Evolutionary conservation across 2,113 vertebrate genomes (phyloP).

Genomic region (Sceloporus undulatus): DNA sequence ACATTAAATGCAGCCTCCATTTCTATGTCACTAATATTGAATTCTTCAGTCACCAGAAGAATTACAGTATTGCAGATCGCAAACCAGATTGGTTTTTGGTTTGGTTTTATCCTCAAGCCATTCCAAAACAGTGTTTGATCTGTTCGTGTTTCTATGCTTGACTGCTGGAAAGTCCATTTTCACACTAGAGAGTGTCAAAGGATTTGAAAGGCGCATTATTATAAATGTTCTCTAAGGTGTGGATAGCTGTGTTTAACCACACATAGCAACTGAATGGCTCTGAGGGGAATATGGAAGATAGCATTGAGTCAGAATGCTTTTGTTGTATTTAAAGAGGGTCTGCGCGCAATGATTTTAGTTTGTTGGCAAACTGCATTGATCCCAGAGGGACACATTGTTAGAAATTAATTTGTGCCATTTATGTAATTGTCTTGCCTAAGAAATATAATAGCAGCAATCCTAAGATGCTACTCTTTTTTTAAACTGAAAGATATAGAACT

Average conservation of each 20-base stretch:
- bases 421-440: slow-evolving; percentile 22
- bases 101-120: slow-evolving; percentile 22
- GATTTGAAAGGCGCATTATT: slow-evolving; percentile 28
- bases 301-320: slow-evolving; percentile 9
- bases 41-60: not conserved
- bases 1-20: slow-evolving; percentile 1
- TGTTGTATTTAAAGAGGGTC: slow-evolving; percentile 14
- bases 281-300: slow-evolving; percentile 12
- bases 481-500: slow-evolving; percentile 4
- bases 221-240: slow-evolving; percentile 11
- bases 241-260: slow-evolving; percentile 23
- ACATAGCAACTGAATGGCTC: slow-evolving; percentile 7
- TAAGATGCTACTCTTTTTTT: not conserved
- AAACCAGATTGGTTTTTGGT: slow-evolving; percentile 28
- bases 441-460: not conserved
- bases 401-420: not conserved
- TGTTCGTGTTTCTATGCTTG: slow-evolving; percentile 14
- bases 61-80: not conserved
- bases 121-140: slow-evolving; percentile 33
- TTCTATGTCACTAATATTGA: slow-evolving; percentile 30
- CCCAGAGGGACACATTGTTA: not conserved
- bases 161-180: not conserved
- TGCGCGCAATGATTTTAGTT: slow-evolving; percentile 16
- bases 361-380: slow-evolving; percentile 26
- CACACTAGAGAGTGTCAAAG: not conserved